phyloP scores from a whole-genome alignment of 1,140 invertebrate genomes.

The Helicoverpa armigera region DNA sequence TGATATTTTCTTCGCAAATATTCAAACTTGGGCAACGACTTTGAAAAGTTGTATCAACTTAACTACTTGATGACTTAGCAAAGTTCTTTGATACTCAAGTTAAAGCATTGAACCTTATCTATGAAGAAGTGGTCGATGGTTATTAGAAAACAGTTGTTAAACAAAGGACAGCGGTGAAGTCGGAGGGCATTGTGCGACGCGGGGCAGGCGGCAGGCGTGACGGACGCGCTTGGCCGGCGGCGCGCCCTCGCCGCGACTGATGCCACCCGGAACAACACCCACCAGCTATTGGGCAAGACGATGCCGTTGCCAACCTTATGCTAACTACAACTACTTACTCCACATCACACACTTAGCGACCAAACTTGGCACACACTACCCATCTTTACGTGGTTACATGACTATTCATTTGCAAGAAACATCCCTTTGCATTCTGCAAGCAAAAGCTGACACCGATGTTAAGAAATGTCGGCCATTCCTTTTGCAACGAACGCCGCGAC shows the following conservation, averaged over 20 bases:
- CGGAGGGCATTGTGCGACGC: slow-evolving; percentile 61
- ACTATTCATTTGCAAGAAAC: not conserved
- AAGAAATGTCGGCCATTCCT: slow-evolving; percentile 56
- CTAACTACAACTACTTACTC: not conserved
- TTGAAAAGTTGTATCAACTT: too few relatives aligned
- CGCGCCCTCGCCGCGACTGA: slow-evolving; percentile 60
- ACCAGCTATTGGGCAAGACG: slow-evolving; percentile 55
- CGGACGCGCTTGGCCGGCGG: slow-evolving; percentile 72
- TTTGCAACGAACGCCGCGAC: slow-evolving; percentile 41
- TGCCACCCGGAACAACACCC: slow-evolving; percentile 57
- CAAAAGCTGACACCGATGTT: slow-evolving; percentile 32
- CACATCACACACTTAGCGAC: not conserved
- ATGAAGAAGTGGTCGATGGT: slow-evolving; percentile 31
- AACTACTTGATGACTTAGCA: not conserved
- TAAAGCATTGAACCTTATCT: not conserved
- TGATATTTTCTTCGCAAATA: not conserved
- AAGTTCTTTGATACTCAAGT: not conserved
- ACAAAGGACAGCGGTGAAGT: slow-evolving; percentile 55
- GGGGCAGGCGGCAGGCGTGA: slow-evolving; percentile 62
- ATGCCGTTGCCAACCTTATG: slow-evolving; percentile 21
- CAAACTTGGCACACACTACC: slow-evolving; percentile 12
- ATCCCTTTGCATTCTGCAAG: slow-evolving; percentile 36
- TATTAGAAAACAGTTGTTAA: slow-evolving; percentile 51
- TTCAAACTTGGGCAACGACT: too few relatives aligned
- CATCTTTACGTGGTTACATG: slow-evolving; percentile 3